A percentile compares a stretch with the other conserved stretches of the same genome.
phyloP scores from a whole-genome alignment of 2,113 vertebrate genomes.

The Mesoclemmys tuberculata region DNA sequence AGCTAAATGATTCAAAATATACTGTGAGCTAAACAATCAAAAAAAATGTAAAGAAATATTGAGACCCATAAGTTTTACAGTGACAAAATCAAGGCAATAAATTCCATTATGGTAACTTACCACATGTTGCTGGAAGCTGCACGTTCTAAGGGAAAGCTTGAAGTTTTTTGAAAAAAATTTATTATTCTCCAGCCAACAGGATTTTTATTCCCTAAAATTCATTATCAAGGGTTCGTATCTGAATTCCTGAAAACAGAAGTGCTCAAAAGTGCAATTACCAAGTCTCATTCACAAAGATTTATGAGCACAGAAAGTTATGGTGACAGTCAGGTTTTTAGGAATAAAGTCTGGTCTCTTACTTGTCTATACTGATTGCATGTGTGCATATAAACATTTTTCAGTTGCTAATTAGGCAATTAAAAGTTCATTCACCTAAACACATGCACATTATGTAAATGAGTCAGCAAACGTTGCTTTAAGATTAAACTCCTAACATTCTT shows the following conservation, averaged over 20 bases:
- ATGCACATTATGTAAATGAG: too few species aligned
- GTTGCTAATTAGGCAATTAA: too few species aligned
- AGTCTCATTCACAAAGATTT: not conserved
- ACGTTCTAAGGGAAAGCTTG: not conserved
- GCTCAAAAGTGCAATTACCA: not conserved
- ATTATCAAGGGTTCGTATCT: not conserved
- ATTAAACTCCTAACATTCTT: too few species aligned
- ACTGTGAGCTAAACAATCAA: not conserved
- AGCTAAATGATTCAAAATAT: not conserved
- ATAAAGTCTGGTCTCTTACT: too few species aligned
- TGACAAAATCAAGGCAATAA: not conserved
- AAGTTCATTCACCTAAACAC: too few species aligned
- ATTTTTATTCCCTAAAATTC: not conserved
- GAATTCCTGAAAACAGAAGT: not conserved
- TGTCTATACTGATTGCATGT: too few species aligned
- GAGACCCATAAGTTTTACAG: not conserved
- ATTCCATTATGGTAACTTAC: not conserved
- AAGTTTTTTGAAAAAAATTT: not conserved
- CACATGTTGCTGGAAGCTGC: not conserved
- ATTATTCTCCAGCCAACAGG: not conserved
- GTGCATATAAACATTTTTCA: too few species aligned
- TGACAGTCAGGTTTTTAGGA: not conserved
- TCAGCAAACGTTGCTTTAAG: too few species aligned
- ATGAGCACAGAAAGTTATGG: not conserved
- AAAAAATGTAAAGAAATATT: not conserved